Conservation (phyloP, 53 echinoderm and acorn worm genomes). For the Astropecten irregularis region DNA sequence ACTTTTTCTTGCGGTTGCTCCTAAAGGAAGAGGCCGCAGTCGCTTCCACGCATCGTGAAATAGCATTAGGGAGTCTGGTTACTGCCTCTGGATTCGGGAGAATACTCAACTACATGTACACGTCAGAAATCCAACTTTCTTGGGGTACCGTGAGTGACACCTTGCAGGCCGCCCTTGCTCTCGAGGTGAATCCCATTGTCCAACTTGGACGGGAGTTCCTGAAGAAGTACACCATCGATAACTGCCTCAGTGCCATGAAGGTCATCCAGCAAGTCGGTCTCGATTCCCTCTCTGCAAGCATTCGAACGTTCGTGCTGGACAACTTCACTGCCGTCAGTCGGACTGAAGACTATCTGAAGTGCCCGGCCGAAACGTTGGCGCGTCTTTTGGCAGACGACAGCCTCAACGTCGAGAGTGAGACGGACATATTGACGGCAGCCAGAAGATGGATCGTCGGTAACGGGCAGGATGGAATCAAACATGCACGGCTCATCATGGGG, state of each 20-base stretch:
- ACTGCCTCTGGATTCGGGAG: slow-evolving; percentile 30
- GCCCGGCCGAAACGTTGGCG: slow-evolving; percentile 37
- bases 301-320: slow-evolving; percentile 41
- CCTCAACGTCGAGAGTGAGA: slow-evolving; percentile 42
- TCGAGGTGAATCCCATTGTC: slow-evolving; percentile 34
- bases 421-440: slow-evolving; percentile 57
- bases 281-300: background rate
- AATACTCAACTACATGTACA: slow-evolving; percentile 65
- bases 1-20: slow-evolving; percentile 39
- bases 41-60: background rate
- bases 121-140: slow-evolving; percentile 50
- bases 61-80: slow-evolving; percentile 28
- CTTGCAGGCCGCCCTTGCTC: slow-evolving; percentile 40
- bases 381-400: slow-evolving; percentile 55
- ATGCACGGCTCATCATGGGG: slow-evolving; percentile 37
- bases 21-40: background rate
- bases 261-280: slow-evolving; percentile 37
- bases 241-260: slow-evolving; percentile 51
- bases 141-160: slow-evolving; percentile 23
- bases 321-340: slow-evolving; percentile 50
- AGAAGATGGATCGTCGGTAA: slow-evolving; percentile 56
- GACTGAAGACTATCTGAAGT: slow-evolving; percentile 34
- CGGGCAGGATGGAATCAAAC: slow-evolving; percentile 9
- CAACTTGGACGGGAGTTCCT: slow-evolving; percentile 45
- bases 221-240: slow-evolving; percentile 26